Base-by-base conservation (phyloP, 2,113 vertebrate genomes). In the Cephalopholis sonnerati region DNA sequence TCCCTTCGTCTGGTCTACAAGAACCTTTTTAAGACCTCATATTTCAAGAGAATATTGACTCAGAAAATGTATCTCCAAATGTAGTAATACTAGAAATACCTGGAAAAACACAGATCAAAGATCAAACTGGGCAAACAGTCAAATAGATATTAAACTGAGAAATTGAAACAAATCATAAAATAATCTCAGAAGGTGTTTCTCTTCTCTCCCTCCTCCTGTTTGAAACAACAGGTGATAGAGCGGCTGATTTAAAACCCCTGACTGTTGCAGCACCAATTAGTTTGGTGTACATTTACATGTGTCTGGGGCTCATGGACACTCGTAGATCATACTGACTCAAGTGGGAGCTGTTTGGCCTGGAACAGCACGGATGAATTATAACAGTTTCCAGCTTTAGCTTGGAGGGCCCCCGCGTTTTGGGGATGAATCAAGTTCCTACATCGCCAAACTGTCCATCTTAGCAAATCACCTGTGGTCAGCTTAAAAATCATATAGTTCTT, bases 281-380 rank as follows among this genome's bases (percentile, higher is more conserved):
- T 88, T 88, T 11, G 77, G 79, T 87, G 82, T 68, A 86, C 91
- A 84, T 90, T 88, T 91, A 87, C 88, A 86, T 89, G 87, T 79
- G 86, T 91, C 87, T 65, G 82, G 75, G 84, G 68, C 86, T 89
- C 91, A 84, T 9, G 62, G 89, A 92, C 89, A 89, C 90, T 91
- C 88, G 69, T 93, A 93, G 78, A 92, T 93, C 92, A 93, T 69
- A 48, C 74, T 86, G 79, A 87, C 90, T 93, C 87, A 80, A 84
- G 93, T 91, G 93, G 92, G 93, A 93, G 93, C 88, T n/a, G 84
- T 90, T 92, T 93, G 89, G 92, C 89, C 87, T 44, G 79, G 70
- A 91, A 90, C 89, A 25, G 73, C 62, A 27, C 54, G 62, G 74
- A 87, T 93, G 91, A 93, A 84, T 92, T 91, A 93, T 88, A 84